phyloP scores from a whole-genome alignment of 2,888 invertebrate species.

The Tetragonula carbonaria region DNA sequence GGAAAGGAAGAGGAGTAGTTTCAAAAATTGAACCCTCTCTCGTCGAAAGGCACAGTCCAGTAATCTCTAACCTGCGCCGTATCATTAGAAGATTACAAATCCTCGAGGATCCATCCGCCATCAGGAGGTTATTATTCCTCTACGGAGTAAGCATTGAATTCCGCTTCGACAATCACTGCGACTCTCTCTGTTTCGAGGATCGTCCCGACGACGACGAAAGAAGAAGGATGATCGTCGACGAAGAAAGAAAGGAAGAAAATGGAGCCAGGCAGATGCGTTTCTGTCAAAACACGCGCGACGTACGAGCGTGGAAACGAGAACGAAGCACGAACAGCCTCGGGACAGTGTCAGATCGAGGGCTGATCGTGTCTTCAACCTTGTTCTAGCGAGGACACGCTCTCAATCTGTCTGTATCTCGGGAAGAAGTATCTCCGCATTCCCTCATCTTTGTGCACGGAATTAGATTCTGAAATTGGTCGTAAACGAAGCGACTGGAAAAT shows the following conservation, averaged over 20 bases:
- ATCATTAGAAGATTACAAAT: conserved; percentile 70
- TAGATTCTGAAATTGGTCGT: conserved; percentile 26
- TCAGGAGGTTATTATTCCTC: background rate
- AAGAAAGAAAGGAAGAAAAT: conserved; percentile 12
- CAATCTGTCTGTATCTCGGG: conserved; percentile 32
- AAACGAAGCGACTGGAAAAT: background rate
- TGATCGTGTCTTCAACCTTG: conserved; percentile 19
- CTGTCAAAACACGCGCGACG: conserved; percentile 65
- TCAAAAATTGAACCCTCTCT: background rate
- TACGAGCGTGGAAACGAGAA: conserved; percentile 2
- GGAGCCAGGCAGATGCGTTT: conserved; percentile 58
- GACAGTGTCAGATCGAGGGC: conserved; percentile 18
- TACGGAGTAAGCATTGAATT: conserved; percentile 37
- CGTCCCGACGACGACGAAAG: conserved; percentile 36
- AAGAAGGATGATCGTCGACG: background rate
- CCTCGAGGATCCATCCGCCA: background rate
- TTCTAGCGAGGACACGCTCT: background rate
- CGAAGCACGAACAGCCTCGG: background rate
- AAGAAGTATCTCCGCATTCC: background rate
- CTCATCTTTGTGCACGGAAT: conserved; percentile 29
- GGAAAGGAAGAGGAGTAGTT: background rate
- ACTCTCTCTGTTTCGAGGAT: conserved; percentile 26
- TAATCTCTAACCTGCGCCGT: conserved; percentile 69
- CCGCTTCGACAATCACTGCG: conserved; percentile 42
- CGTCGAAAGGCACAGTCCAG: conserved; percentile 23